These are phyloP conservation scores for Phthorimaea operculella DNA, from an alignment of 1,140 invertebrate genomes.

Conservation along the genomic window DNA sequence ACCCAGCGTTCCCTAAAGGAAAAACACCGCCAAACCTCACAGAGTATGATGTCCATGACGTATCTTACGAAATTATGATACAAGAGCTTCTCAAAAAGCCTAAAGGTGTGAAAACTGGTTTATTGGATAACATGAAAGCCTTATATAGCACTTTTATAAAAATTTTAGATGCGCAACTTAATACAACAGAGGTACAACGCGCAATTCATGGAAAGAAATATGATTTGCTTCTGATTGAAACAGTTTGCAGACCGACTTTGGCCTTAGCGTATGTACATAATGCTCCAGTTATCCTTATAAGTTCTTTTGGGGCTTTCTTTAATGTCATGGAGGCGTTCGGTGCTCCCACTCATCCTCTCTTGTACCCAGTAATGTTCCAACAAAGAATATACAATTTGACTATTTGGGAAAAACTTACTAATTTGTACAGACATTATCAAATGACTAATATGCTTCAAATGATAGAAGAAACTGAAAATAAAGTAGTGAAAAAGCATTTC, in stretches of 20 bases:
- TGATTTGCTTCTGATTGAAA: constrained; percentile 5
- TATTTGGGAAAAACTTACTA: not conserved
- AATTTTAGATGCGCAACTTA: not conserved
- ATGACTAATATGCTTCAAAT: not conserved
- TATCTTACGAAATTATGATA: not conserved
- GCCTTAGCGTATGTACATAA: not conserved
- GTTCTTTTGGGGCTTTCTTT: constrained; percentile 1
- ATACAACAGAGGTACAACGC: not conserved
- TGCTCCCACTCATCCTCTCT: not conserved
- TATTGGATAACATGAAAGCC: too few species aligned
- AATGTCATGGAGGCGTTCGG: not conserved
- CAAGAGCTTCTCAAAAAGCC: too few species aligned
- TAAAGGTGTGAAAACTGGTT: too few species aligned
- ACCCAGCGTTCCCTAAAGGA: not conserved
- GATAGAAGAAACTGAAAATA: not conserved
- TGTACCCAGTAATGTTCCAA: not conserved
- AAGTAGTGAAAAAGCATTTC: constrained; percentile 9
- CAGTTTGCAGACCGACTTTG: not conserved
- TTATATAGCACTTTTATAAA: too few species aligned
- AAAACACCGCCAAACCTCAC: not conserved
- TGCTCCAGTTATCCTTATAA: constrained; percentile 1
- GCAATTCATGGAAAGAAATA: not conserved
- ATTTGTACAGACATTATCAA: not conserved
- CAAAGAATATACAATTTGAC: constrained; percentile 1
- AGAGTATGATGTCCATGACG: constrained; percentile 3